Percentiles rank a stretch among this genome's conserved stretches.
Conservation (phyloP, 2,797 vertebrate species). For the Coluber constrictor region DNA sequence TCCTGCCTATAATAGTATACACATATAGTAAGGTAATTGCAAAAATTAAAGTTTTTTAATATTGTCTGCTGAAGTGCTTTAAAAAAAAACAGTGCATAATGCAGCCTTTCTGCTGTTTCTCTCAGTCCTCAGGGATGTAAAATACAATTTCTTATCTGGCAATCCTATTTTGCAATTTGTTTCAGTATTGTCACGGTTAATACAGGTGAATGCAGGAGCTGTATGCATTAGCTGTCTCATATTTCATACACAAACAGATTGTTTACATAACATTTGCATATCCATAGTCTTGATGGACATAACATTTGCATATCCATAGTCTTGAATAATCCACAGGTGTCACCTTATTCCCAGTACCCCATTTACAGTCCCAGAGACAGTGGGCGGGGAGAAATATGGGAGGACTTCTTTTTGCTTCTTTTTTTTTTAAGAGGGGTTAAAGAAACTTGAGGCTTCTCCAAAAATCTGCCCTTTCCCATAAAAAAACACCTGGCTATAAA, state of each 20-base stretch:
- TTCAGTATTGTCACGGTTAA: neutral
- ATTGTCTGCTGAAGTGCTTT: no score
- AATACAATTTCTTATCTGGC: neutral
- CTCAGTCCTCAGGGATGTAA: neutral
- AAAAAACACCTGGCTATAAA: neutral
- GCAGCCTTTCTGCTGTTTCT: neutral
- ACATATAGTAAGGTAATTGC: neutral
- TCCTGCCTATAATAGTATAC: no score
- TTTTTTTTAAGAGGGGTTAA: neutral
- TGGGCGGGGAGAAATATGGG: neutral
- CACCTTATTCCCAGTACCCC: neutral
- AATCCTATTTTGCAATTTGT: neutral
- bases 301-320: neutral
- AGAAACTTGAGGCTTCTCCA: neutral
- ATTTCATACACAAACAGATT: neutral
- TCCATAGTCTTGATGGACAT: neutral
- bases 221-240: neutral
- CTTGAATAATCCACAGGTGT: neutral
- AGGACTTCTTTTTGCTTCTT: neutral
- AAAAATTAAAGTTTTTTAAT: neutral
- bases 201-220: neutral
- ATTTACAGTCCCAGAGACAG: neutral
- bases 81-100: neutral
- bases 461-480: neutral
- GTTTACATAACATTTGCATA: neutral